phyloP scores from a whole-genome alignment of 2,113 vertebrate genomes.

The Sylvia atricapilla region DNA sequence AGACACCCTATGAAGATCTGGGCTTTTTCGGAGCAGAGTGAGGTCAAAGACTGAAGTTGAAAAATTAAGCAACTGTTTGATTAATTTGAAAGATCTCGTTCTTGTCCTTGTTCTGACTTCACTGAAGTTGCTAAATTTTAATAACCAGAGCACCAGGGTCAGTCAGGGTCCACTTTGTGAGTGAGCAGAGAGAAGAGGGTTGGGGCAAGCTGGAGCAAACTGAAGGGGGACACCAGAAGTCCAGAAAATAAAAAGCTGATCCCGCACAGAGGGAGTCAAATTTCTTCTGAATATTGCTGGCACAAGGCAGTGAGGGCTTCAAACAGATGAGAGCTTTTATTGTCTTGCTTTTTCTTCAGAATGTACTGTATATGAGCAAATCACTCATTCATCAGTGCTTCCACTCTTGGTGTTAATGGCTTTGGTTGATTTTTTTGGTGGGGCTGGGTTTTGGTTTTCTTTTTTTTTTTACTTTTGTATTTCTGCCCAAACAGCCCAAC shows the following conservation, averaged over 20 bases:
- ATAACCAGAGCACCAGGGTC: neutral
- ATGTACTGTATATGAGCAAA: neutral
- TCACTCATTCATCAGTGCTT: neutral
- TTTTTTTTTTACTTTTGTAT: neutral
- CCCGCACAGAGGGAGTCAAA: neutral
- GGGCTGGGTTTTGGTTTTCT: neutral
- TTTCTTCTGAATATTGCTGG: neutral
- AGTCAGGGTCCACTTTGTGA: neutral
- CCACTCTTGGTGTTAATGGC: neutral
- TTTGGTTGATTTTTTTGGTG: neutral
- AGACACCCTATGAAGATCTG: neutral
- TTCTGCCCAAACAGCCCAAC: neutral
- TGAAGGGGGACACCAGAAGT: neutral
- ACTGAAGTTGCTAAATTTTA: neutral
- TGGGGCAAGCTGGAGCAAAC: neutral
- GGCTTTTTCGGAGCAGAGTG: neutral
- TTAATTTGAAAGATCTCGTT: neutral
- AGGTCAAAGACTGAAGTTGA: neutral
- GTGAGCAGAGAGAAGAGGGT: neutral
- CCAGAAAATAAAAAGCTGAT: neutral
- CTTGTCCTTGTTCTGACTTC: neutral
- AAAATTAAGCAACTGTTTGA: neutral
- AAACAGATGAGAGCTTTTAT: neutral
- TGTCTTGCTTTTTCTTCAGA: conserved; percentile 13
- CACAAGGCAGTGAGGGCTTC: neutral